Base-by-base conservation (phyloP, 2,888 invertebrate species). In the Macrosiphum euphorbiae region DNA sequence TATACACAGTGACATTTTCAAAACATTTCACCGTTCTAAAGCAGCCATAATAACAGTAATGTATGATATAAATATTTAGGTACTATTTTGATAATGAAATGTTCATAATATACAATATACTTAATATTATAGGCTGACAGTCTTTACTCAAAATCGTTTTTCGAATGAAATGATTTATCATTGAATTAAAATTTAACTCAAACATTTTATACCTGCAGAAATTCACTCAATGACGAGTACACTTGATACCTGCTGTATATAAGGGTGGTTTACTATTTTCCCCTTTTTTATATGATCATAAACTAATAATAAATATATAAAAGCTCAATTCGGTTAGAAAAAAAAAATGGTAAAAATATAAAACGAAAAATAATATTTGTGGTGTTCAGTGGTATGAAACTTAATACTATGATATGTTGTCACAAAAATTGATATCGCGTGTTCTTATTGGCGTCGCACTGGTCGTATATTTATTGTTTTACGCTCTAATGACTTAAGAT, bases 401-500 rank as follows among this genome's bases (percentile, higher is more conserved):
- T 78, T 78, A 78, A 78, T 78, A 78, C 26, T 85, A 41, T 44
- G 28, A 86, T 13, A 87, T 50, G 20, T 35, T 78, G 78, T 78
- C 35, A 87, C n/a, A n/a, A 50, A 58, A 61, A 13, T 61, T 67
- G 4, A n/a, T 52, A 84, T 91, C 55, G 47, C 50, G 24, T 85
- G 28, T 86, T 13, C 13, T 13, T 41, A 52, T n/a, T 44, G 24
- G n/a, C 61, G n/a, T 61, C 61, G 35, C 85, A 58, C 91, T 61
- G 11, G 86, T 86, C 41, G 20, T 78, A 78, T 78, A 78, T 55
- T 20, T 24, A 55, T 41, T 52, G 16, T 58, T 92, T 24, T 61
- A 47, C 8, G 91, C 91, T 86, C 86, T n/a, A 86, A n/a, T 92
- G 86, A 61, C 13, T 86, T 86, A 50, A n/a, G 16, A 86, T 61